phyloP scores from a whole-genome alignment of 2,113 vertebrate genomes.

The Melanotaenia duboulayi region DNA sequence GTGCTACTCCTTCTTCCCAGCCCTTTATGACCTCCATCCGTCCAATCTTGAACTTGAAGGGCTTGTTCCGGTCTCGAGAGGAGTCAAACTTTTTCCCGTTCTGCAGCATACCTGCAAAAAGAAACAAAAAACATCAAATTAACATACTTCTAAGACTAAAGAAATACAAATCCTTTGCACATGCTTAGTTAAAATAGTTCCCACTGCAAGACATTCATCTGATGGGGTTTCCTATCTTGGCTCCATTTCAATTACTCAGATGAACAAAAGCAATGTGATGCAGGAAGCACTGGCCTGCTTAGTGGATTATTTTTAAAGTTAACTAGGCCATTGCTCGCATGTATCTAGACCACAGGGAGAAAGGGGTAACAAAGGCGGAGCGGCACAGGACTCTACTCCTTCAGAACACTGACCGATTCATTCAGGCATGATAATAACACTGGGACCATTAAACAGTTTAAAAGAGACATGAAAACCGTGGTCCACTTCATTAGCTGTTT shows the following conservation, averaged over 20 bases:
- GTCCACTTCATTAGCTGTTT: slow-evolving; percentile 11
- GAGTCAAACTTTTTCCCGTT: slow-evolving; percentile 99
- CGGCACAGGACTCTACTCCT: slow-evolving; percentile 34
- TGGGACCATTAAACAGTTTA: slow-evolving; percentile 13
- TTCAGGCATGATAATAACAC: slow-evolving; percentile 36
- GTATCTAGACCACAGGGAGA: slow-evolving; percentile 64
- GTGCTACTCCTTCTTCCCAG: slow-evolving; percentile 96
- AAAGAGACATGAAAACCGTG: slow-evolving; percentile 12
- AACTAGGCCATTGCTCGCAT: slow-evolving; percentile 76
- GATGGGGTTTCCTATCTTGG: slow-evolving; percentile 52
- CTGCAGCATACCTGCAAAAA: slow-evolving; percentile 92
- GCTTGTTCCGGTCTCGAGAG: slow-evolving; percentile 98
- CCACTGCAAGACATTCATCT: background rate
- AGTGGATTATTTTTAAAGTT: slow-evolving; percentile 77
- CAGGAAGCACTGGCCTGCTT: slow-evolving; percentile 76
- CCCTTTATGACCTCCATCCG: slow-evolving; percentile 97
- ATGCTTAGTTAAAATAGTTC: background rate
- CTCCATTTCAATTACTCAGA: slow-evolving; percentile 62
- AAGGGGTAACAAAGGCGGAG: slow-evolving; percentile 48
- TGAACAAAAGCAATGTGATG: slow-evolving; percentile 74
- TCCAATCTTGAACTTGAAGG: slow-evolving; percentile 97
- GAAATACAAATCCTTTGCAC: background rate
- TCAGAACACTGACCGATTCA: slow-evolving; percentile 21
- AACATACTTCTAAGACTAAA: background rate
- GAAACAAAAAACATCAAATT: slow-evolving; percentile 32